These are phyloP conservation scores for Paraescarpia echinospica DNA, from an alignment of 1,140 invertebrate genomes.

Conservation along the genomic window DNA sequence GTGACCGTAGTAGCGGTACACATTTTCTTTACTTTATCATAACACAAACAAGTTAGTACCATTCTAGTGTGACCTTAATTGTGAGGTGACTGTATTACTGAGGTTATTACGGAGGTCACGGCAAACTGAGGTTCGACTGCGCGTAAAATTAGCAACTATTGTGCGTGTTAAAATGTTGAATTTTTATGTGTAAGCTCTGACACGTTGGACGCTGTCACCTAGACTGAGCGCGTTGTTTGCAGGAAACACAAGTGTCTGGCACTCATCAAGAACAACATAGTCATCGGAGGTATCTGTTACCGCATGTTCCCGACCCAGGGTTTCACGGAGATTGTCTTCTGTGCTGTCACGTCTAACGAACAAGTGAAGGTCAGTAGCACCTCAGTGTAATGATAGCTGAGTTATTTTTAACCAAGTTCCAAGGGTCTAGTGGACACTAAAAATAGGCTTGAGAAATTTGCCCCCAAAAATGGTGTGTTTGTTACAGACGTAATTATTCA, in stretches of 20 bases:
- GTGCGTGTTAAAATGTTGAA: too few relatives aligned
- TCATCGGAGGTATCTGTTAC: conserved; percentile 98
- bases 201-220: too few relatives aligned
- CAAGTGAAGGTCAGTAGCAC: conserved; percentile 71
- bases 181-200: too few relatives aligned
- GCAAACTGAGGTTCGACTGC: too few relatives aligned
- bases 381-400: not conserved
- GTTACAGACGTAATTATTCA: too few relatives aligned
- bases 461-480: too few relatives aligned
- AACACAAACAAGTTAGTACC: not conserved
- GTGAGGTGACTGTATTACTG: not conserved
- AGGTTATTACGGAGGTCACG: too few relatives aligned
- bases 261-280: conserved; percentile 85
- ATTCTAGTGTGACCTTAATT: not conserved
- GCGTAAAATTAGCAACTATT: too few relatives aligned
- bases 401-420: not conserved
- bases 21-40: not conserved
- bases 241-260: conserved; percentile 93
- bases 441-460: not conserved
- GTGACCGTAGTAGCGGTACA: not conserved
- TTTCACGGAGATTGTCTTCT: conserved; percentile 99
- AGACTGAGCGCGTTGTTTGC: conserved; percentile 26
- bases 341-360: conserved; percentile 92
- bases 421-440: not conserved
- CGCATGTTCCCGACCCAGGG: conserved; percentile 90